Conservation (phyloP, 2,797 vertebrate genomes). For the Sciurus vulgaris region DNA sequence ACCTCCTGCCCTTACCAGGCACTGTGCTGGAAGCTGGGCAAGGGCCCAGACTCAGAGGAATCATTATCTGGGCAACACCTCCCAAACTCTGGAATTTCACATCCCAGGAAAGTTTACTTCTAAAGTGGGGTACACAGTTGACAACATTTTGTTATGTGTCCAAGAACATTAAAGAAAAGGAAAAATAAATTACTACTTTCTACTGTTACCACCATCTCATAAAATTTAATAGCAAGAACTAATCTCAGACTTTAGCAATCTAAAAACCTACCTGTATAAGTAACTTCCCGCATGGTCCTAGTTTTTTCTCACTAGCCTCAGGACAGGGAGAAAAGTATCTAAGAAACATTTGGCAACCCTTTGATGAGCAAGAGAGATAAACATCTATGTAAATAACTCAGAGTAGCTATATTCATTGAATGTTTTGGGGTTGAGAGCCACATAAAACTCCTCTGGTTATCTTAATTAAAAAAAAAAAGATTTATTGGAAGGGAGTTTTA, state of each 20-base stretch:
- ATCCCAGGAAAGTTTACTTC: background rate
- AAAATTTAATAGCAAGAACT: constrained; percentile 51
- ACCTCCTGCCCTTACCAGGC: background rate
- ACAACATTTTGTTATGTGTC: constrained; percentile 36
- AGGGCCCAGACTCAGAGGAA: background rate
- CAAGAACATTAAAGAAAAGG: constrained; percentile 56
- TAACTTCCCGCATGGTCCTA: background rate
- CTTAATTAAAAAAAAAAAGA: background rate
- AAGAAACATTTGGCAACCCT: background rate
- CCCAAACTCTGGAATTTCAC: background rate
- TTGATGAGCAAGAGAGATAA: background rate
- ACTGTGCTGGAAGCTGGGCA: background rate
- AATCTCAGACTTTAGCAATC: constrained; percentile 49
- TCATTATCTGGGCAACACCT: background rate
- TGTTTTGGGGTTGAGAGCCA: background rate
- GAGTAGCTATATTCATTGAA: background rate
- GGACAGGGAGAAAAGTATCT: background rate
- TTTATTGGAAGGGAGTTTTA: constrained; percentile 2
- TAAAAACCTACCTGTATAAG: constrained; percentile 8
- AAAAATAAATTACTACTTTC: constrained; percentile 15
- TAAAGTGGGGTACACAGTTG: background rate
- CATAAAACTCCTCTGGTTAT: constrained; percentile 41
- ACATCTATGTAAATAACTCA: constrained; percentile 11
- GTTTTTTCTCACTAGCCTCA: background rate
- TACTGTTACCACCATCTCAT: background rate